These are phyloP conservation scores for Schizothorax lantsangensis DNA, from an alignment of 2,797 vertebrate genomes.

Conservation along the genomic window DNA sequence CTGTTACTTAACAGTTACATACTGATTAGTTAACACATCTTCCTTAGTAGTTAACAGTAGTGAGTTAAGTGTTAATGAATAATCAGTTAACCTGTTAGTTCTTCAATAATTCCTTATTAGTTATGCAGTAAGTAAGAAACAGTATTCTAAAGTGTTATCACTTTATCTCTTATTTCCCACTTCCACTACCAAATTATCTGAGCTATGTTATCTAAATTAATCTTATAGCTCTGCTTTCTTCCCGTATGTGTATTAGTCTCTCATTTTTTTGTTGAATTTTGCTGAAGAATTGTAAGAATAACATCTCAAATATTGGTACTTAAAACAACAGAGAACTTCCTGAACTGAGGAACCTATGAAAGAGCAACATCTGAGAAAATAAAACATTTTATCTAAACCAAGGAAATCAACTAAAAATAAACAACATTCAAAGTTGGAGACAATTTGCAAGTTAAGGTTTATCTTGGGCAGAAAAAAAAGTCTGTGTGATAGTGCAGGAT, in stretches of 20 bases:
- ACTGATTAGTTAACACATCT: no score
- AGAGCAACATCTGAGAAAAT: slow-evolving; percentile 29
- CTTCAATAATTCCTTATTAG: no score
- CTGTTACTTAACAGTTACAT: no score
- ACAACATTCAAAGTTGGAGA: slow-evolving; percentile 47
- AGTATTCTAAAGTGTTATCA: no score
- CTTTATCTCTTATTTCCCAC: neutral
- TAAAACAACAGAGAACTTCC: neutral
- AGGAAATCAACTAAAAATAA: slow-evolving; percentile 63
- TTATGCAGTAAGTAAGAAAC: no score
- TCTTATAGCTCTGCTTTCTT: neutral
- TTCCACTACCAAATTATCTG: neutral
- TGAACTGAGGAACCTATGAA: neutral
- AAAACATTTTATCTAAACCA: slow-evolving; percentile 13
- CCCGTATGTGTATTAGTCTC: neutral
- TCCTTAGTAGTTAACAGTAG: no score
- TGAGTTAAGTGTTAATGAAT: no score
- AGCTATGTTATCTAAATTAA: neutral
- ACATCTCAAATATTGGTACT: neutral
- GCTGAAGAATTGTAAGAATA: neutral
- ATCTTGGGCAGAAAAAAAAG: slow-evolving; percentile 51
- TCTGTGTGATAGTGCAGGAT: neutral
- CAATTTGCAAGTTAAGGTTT: slow-evolving; percentile 62
- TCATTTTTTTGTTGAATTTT: neutral
- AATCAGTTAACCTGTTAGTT: no score